These are phyloP conservation scores for Kobus ellipsiprymnus DNA, from an alignment of 2,113 vertebrate species.

Conservation along the genomic window DNA sequence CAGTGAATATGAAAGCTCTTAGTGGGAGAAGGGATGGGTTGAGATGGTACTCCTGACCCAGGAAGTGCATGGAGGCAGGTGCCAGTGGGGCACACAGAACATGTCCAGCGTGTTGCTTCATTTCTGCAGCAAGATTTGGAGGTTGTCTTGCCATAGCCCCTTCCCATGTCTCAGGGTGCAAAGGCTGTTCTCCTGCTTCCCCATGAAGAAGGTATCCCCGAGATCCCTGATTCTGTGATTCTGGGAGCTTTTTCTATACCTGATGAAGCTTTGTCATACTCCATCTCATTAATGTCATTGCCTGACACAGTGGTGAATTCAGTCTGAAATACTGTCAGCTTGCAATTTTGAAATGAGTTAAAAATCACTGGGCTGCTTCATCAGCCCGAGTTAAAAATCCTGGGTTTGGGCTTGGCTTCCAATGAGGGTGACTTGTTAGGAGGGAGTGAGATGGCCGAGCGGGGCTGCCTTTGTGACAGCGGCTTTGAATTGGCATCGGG, in stretches of 20 bases:
- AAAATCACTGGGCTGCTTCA: neutral
- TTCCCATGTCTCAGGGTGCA: neutral
- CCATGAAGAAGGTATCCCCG: neutral
- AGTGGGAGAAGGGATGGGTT: neutral
- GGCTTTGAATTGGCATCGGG: neutral
- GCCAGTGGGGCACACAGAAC: neutral
- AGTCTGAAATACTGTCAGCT: neutral
- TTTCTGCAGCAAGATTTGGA: neutral
- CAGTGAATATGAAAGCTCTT: neutral
- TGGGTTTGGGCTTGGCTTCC: neutral
- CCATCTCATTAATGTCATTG: neutral
- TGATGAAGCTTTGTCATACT: neutral
- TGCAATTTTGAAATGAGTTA: neutral
- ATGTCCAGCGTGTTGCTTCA: rapidly evolving
- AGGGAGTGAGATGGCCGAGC: rapidly evolving
- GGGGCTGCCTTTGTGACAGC: neutral
- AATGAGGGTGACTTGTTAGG: neutral
- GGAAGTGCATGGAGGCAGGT: rapidly evolving
- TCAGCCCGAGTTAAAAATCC: neutral
- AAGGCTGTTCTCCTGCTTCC: neutral
- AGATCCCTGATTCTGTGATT: neutral
- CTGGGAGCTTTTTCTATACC: neutral
- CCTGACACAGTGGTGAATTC: neutral
- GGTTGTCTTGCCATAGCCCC: rapidly evolving
- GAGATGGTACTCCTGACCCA: neutral